These are phyloP conservation scores for Coluber constrictor DNA, from an alignment of 2,797 vertebrate genomes.

Conservation along the genomic window DNA sequence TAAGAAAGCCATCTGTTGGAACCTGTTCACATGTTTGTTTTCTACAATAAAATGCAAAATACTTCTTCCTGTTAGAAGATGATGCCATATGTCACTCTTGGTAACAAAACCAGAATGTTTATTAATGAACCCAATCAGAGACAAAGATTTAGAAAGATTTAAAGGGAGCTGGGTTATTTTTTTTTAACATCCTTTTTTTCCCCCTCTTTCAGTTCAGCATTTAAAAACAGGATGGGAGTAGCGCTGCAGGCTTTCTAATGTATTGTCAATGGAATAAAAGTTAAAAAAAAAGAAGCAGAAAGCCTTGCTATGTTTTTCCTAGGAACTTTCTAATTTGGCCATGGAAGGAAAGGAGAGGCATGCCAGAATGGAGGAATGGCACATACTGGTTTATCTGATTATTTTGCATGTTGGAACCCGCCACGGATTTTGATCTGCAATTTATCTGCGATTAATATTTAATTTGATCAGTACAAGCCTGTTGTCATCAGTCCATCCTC, in stretches of 20 bases:
- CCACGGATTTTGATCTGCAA: slow-evolving; percentile 68
- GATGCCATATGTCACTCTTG: slow-evolving; percentile 95
- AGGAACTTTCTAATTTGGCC: slow-evolving; percentile 67
- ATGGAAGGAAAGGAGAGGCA: slow-evolving; percentile 55
- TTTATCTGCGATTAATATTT: slow-evolving; percentile 77
- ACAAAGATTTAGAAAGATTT: slow-evolving; percentile 75
- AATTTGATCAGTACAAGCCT: slow-evolving; percentile 68
- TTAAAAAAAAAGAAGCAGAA: slow-evolving; percentile 35
- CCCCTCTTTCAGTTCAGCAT: slow-evolving; percentile 50
- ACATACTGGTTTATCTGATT: slow-evolving; percentile 52
- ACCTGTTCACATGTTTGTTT: slow-evolving; percentile 99
- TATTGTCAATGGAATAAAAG: slow-evolving; percentile 48
- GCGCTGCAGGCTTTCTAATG: slow-evolving; percentile 62
- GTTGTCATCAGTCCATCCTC: background rate
- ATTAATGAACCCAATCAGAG: slow-evolving; percentile 97
- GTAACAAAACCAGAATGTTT: slow-evolving; percentile 93
- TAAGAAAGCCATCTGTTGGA: slow-evolving; percentile 92
- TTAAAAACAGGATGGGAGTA: slow-evolving; percentile 39
- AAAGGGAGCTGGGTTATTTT: slow-evolving; percentile 49
- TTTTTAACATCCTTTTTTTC: background rate
- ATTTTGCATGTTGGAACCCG: slow-evolving; percentile 54
- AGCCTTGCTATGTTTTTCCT: slow-evolving; percentile 64
- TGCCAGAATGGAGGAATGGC: slow-evolving; percentile 48
- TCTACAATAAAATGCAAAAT: slow-evolving; percentile 98
- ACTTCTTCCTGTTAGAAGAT: slow-evolving; percentile 94